These are phyloP conservation scores for Andrena haemorrhoa DNA, from an alignment of 2,888 invertebrate genomes.

Conservation along the genomic window DNA sequence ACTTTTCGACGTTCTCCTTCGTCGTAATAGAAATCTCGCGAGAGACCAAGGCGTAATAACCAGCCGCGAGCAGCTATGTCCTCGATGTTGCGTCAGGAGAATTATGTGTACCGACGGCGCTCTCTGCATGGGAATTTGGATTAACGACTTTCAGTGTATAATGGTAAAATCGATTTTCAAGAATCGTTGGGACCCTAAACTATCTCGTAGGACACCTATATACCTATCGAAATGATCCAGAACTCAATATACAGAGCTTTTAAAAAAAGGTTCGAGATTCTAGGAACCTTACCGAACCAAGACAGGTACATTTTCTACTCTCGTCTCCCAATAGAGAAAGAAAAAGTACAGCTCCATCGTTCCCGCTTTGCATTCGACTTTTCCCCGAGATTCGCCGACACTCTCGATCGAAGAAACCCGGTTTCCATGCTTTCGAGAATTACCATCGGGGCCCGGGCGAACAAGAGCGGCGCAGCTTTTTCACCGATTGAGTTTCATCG, in stretches of 20 bases:
- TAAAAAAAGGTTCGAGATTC: too few species aligned
- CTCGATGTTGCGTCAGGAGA: background rate
- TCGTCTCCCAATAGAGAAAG: too few species aligned
- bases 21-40: conserved; percentile 1
- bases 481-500: conserved; percentile 68
- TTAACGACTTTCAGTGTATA: background rate
- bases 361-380: background rate
- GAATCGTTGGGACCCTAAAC: background rate
- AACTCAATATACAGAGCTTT: too few species aligned
- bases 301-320: too few species aligned
- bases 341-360: too few species aligned
- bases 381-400: background rate
- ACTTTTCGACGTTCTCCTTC: conserved; percentile 25
- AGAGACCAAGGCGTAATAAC: background rate
- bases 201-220: too few species aligned
- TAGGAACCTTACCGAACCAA: too few species aligned
- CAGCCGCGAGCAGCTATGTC: background rate
- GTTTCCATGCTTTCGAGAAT: conserved; percentile 51
- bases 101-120: conserved; percentile 13
- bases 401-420: conserved; percentile 26
- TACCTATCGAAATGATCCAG: too few species aligned
- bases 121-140: background rate
- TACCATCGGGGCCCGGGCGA: conserved; percentile 20
- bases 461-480: conserved; percentile 46
- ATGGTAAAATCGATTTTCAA: background rate